Percentiles rank a stretch among this genome's conserved stretches.
Conservation (phyloP, 2,113 vertebrate genomes). For the Arvicanthis niloticus region DNA sequence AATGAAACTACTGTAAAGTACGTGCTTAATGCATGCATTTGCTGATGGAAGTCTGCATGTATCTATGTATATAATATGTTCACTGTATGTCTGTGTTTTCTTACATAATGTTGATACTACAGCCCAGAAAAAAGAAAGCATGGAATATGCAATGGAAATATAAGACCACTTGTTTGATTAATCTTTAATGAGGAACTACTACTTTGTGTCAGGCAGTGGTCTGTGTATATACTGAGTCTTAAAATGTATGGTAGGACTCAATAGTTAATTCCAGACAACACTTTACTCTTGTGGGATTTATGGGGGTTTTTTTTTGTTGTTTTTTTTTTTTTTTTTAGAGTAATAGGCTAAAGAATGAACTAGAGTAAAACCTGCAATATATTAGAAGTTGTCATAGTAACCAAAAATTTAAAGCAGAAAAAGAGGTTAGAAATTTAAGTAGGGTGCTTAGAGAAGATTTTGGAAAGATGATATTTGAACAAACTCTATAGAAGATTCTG, state of each 20-base stretch:
- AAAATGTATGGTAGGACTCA: not conserved
- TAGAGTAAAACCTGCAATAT: not conserved
- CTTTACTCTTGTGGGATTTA: not conserved
- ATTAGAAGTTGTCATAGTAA: constrained; percentile 6
- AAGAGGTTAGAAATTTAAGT: constrained; percentile 26
- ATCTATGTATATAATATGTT: not conserved
- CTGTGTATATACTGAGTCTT: not conserved
- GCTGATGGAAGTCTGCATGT: not conserved
- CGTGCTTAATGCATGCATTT: not conserved
- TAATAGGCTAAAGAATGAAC: not conserved
- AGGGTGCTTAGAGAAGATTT: not conserved
- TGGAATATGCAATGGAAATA: not conserved
- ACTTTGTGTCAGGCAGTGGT: not conserved
- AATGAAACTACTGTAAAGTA: not conserved
- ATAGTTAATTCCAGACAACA: not conserved
- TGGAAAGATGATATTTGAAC: not conserved
- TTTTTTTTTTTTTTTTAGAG: not conserved
- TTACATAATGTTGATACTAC: not conserved
- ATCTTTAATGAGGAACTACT: not conserved
- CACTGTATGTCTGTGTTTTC: not conserved
- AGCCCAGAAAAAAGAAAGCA: not conserved
- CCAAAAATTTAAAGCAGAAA: not conserved
- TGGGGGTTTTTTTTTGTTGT: too few relatives aligned
- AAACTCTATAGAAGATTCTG: not conserved
- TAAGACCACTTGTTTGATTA: not conserved